Evolutionary conservation across 2,888 invertebrate genomes (phyloP), one percentile per base, ranked within the genome.

Genomic region (Willowsia nigromaculata): DNA sequence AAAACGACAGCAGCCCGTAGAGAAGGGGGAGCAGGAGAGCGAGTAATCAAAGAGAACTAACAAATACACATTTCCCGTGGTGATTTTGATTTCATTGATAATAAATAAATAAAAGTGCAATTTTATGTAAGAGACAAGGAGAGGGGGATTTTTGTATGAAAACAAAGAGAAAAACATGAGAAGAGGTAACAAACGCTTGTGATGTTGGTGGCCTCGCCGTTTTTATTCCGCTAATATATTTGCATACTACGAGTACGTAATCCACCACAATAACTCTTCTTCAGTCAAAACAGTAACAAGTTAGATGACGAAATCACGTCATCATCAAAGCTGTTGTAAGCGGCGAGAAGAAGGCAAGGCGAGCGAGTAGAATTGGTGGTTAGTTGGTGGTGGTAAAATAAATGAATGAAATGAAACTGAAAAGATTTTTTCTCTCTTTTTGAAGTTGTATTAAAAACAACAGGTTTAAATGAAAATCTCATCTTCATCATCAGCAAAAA

Each of bases 381-480:
- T 68, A 1, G 37, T 43, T 9, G 43, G 71, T 71, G 43, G 25
- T 47, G 74, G 74, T 47, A 47, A 78, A 78, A 84, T 85, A 65
- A 86, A 86, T 86, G 78, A 86, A 80, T 83, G 65, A 83, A 65
- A 83, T 47, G 27, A 47, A 74, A 74, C 47, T 74, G 74, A 74
- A 71, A 71, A 25, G 47, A 18, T 25, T 74, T 71, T 25, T 50
- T 5, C 18, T 40, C 6, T 50, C 6, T 5, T 50, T 68, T n/a
- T 37, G 37, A n/a, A 37, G n/a, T n/a, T 68, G 37, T 37, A 27
- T 18, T 74, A 47, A 74, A 30, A 68, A 74, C 27, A 47, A 47
- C 74, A 74, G 47, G 74, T 47, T 74, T 74, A 47, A 74, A 74
- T 74, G 47, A 74, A 43, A 71, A 71, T 37, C 40, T 15, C 15